phyloP scores from a whole-genome alignment of 2,888 invertebrate genomes.

The Poecilobothrus nobilitatus region DNA sequence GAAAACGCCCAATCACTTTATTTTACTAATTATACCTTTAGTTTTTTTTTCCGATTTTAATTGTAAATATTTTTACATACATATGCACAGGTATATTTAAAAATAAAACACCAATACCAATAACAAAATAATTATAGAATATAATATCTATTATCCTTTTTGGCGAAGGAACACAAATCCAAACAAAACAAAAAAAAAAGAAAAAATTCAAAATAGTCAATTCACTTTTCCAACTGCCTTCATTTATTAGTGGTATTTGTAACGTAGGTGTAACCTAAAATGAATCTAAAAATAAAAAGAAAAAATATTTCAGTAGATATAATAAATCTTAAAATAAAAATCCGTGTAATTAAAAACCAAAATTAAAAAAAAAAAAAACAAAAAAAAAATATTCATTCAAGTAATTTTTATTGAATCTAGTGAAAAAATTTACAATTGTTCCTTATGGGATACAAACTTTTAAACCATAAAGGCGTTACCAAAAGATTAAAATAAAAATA shows the following conservation, averaged over 20 bases:
- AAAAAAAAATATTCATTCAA: too few relatives aligned
- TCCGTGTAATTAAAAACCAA: background rate
- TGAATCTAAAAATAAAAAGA: too few relatives aligned
- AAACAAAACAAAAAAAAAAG: too few relatives aligned
- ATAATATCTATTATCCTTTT: background rate
- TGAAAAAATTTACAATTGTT: background rate
- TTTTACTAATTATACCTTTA: background rate
- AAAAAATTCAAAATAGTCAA: too few relatives aligned
- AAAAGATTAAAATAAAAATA: background rate
- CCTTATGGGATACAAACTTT: background rate
- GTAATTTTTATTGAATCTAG: too few relatives aligned
- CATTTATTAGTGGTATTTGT: background rate
- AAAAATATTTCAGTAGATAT: background rate
- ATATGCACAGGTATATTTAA: background rate
- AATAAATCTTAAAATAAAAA: background rate
- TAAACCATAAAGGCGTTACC: conserved; percentile 4
- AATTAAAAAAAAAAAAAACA: background rate
- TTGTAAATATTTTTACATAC: background rate
- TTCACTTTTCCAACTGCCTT: background rate
- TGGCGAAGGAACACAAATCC: background rate
- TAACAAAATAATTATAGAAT: background rate
- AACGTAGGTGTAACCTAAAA: background rate
- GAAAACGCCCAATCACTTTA: background rate
- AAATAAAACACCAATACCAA: background rate
- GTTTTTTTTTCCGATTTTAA: background rate